Percentiles rank a stretch among this genome's conserved stretches.
These are phyloP conservation scores for Acanthisitta chloris DNA, from an alignment of 2,113 vertebrate genomes.

Conservation along the genomic window DNA sequence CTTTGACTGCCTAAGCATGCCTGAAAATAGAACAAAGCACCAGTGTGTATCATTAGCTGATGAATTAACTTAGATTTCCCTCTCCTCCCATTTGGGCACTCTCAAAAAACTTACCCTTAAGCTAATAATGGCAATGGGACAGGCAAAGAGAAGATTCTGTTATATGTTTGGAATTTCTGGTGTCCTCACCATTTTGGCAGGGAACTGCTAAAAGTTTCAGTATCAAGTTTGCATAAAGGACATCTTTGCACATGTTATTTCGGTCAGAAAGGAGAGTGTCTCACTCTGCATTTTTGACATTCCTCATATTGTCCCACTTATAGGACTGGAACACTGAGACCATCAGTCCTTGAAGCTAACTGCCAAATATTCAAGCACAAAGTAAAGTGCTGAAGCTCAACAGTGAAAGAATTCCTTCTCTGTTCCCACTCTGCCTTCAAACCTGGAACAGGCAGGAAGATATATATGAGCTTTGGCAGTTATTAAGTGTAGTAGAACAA, in stretches of 20 bases:
- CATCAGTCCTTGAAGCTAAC: neutral
- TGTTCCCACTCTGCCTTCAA: neutral
- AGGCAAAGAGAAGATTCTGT: neutral
- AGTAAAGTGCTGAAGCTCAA: neutral
- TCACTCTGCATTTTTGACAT: neutral
- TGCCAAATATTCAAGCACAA: neutral
- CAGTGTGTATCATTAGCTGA: rapidly evolving
- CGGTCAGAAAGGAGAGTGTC: neutral
- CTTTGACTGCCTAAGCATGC: neutral
- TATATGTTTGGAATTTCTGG: neutral
- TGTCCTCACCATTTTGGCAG: neutral
- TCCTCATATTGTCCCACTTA: neutral
- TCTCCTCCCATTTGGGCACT: too few species aligned
- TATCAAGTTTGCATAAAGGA: neutral
- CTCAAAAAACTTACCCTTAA: neutral
- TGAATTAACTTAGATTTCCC: neutral
- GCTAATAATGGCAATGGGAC: neutral
- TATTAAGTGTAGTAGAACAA: neutral
- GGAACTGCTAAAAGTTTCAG: neutral
- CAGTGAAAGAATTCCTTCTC: neutral
- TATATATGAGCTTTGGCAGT: neutral
- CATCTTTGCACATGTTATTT: neutral
- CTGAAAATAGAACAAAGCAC: neutral
- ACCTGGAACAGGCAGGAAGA: neutral
- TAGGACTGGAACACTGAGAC: neutral